Base-by-base conservation (phyloP, 2,113 vertebrate species). In the Cynocephalus volans region DNA sequence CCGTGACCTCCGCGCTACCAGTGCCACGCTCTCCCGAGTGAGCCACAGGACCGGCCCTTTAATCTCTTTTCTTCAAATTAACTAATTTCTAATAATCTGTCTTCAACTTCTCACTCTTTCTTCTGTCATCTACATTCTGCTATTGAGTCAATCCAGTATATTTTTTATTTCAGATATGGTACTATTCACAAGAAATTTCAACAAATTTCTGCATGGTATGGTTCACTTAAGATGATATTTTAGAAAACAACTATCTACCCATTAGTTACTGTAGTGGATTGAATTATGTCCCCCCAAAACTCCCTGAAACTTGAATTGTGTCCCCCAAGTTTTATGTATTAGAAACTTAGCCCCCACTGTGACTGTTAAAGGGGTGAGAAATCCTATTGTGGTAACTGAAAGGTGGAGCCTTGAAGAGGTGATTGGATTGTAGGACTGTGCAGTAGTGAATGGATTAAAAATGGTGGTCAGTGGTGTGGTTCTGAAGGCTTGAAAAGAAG, bases 71-170 rank as follows among this genome's bases (percentile, higher is more conserved):
- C 62, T 64, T 28, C 24, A 73, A 50, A 50, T 24, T 76, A 26
- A 76, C 26, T 50, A 28, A 28, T 45, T 73, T 90, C 18, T 60
- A 67, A 65, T 52, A 14, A 52, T 64, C 26, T 80, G 23, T 85
- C 80, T 88, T 88, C 31, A 81, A 81, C 79, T 80, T 85, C 54
- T 82, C 24, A 33, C 23, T 85, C 36, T 41, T 83, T 84, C 52
- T 56, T 75, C 67, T 75, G 18, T 69, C 73, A 28, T 45, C 56
- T 69, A 52, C 2, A 60, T 73, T 90, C 56, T 73, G 67, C 41
- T 86, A n/a, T 9, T 76, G 67, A 73, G 24, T 75, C 14, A 82
- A 91, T 67, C 65, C 50, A 60, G 21, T 33, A 60, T 21, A 67
- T 73, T 86, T 50, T 86, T 75, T 58, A 76, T 62, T 75, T 87